These are phyloP conservation scores for Musca domestica DNA, from an alignment of 1,140 invertebrate species.

Conservation along the genomic window DNA sequence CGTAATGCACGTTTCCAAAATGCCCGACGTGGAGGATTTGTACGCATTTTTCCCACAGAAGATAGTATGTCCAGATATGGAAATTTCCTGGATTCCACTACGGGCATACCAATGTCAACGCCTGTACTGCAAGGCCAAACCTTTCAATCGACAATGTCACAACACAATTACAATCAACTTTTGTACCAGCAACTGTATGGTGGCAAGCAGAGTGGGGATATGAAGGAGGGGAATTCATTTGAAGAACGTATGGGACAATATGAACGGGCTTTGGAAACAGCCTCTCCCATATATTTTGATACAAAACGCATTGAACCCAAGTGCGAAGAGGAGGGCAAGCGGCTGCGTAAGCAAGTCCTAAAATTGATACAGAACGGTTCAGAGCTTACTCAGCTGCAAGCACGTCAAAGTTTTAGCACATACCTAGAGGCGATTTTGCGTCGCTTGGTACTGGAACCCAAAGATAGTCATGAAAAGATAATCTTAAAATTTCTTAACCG, in stretches of 20 bases:
- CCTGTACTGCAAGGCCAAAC: slow-evolving; percentile 60
- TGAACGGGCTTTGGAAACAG: slow-evolving; percentile 43
- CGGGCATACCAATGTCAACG: slow-evolving; percentile 68
- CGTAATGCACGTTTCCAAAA: slow-evolving; percentile 79
- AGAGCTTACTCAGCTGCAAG: slow-evolving; percentile 59
- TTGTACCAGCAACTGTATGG: slow-evolving; percentile 60
- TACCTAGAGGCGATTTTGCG: slow-evolving; percentile 78
- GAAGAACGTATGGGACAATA: slow-evolving; percentile 49
- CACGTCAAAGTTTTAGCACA: slow-evolving; percentile 77
- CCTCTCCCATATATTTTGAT: slow-evolving; percentile 37
- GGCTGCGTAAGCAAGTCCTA: slow-evolving; percentile 42
- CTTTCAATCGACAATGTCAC: slow-evolving; percentile 58
- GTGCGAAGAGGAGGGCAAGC: slow-evolving; percentile 42
- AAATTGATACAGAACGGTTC: slow-evolving; percentile 47
- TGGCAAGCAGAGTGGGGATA: slow-evolving; percentile 34
- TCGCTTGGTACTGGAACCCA: slow-evolving; percentile 62
- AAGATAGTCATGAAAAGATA: slow-evolving; percentile 65
- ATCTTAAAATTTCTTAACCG: slow-evolving; percentile 82
- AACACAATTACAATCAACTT: slow-evolving; percentile 79
- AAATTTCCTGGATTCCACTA: slow-evolving; percentile 62
- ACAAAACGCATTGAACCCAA: slow-evolving; percentile 41
- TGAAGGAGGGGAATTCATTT: slow-evolving; percentile 37
- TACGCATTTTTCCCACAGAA: slow-evolving; percentile 85
- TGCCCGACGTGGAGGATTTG: slow-evolving; percentile 81
- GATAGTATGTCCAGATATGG: slow-evolving; percentile 81